Base-by-base conservation (phyloP, 1,140 invertebrate genomes). In the Drosophila orosa region DNA sequence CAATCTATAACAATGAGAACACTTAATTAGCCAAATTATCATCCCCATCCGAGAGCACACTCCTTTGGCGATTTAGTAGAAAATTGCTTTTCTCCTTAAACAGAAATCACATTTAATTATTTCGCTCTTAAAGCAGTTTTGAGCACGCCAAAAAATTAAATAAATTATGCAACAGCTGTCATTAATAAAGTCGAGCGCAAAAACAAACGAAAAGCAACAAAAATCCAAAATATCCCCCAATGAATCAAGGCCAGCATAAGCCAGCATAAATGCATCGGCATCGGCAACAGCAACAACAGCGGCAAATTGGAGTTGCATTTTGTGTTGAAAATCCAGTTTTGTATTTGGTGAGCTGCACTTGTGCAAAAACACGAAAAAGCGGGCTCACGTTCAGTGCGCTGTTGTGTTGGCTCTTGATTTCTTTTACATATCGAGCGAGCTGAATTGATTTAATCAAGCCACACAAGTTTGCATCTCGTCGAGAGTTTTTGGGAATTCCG, bases 161-260 rank as follows among this genome's bases (percentile, higher is more conserved):
- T 89, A 87, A 87, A 87, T 87, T 87, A 90, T 87, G 84, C 84
- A 87, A 84, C 85, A 77, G 79, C 80, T 84, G 85, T 89, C 84
- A 87, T 84, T 87, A 87, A 87, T 87, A 89, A 87, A 83, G 83
- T 83, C 80, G 80, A 89, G 66, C 61, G 80, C 50, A 60, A 89
- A 78, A 57, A 31, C 31, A 45, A 72, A 66, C 71, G 60, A 74
- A 56, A 58, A 31, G 17, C 35, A 48, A 37, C 27, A 78, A 67
- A 86, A 80, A 77, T 67, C 66, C 65, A 58, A 72, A 72, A 72
- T 72, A 84, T 87, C 80, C 85, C 84, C 83, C 84, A 83, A 84
- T 89, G 68, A 84, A 74, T 89, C 76, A 87, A 87, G 84, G 84
- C 89, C 84, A 84, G 65, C 68, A 80, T 89, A 84, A 78, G 59